Base-by-base conservation (phyloP, 2,797 vertebrate species). In the Notoglanidium macrostoma region DNA sequence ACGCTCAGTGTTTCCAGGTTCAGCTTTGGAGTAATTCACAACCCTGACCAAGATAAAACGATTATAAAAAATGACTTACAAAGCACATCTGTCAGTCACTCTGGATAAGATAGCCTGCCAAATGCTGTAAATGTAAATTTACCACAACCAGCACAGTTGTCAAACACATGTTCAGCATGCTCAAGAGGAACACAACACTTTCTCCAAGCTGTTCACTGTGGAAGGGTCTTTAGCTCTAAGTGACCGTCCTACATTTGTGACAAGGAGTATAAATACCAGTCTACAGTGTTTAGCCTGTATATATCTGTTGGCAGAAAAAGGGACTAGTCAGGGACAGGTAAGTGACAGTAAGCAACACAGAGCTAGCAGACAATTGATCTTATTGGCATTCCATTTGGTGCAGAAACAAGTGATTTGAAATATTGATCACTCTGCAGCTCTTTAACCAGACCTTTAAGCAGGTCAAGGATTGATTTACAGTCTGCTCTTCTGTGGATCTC, bases 401-500 rank as follows among this genome's bases (percentile, higher is more conserved):
- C 14, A 0, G 21, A 87, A 73, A 57, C n/a, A 40, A 87, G 68
- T 49, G 81, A 81, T 63, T 73, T 76, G 55, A 15, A 82, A 54
- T 88, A 89, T 90, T 88, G 80, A 90, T 87, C 68, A 83, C 70
- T 26, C 10, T 70, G n/a, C 55, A 61, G 44, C 70, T 86, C 87
- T 88, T 49, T 51, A 78, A 82, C 35, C 46, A 49, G 35, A 79
- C 32, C 63, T 40, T 40, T 77, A 76, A 61, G 19, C 14, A 55
- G 7, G 61, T 80, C 35, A 83, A 26, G 51, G 51, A 86, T 57
- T 88, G 88, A 85, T 88, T 90, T 79, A 85, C 57, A 86, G 73
- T 80, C 55, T n/a, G 6, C 46, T 88, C 19, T 21, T 74, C 61
- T 40, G 54, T 32, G 40, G 61, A 73, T 21, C 67, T 68, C 68